Evolutionary conservation across 2,113 vertebrate genomes (phyloP).

Genomic region (Chloroceryle aenea): DNA sequence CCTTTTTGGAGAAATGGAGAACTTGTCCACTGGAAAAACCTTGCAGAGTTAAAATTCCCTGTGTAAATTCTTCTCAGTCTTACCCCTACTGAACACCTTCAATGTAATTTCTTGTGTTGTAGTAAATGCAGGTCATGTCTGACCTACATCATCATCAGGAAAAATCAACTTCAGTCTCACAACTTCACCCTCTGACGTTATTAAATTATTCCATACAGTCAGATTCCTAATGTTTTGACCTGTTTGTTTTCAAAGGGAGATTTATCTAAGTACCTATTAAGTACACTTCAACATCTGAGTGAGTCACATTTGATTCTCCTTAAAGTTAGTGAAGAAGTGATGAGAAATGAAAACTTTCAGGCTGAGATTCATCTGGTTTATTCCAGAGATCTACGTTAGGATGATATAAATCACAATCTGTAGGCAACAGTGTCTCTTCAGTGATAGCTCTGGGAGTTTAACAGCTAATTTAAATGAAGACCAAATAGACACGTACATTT

Average conservation of each 20-base stretch:
- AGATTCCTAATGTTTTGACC: not conserved
- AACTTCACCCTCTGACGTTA: not conserved
- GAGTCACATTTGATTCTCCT: not conserved
- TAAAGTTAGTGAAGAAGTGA: not conserved
- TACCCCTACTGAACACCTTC: not conserved
- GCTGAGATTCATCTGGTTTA: not conserved
- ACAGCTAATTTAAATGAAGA: not conserved
- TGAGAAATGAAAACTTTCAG: not conserved
- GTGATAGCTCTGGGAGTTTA: not conserved
- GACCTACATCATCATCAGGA: not conserved
- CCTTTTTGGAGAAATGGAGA: not conserved
- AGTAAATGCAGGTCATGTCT: not conserved
- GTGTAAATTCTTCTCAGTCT: not conserved
- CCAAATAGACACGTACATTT: not conserved
- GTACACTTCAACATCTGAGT: not conserved
- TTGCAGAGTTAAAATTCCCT: not conserved
- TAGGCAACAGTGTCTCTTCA: not conserved
- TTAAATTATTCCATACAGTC: not conserved
- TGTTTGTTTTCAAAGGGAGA: not conserved
- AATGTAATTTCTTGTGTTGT: not conserved
- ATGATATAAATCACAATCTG: not conserved
- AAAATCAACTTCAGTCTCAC: not conserved
- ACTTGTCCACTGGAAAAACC: not conserved
- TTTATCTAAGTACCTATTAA: not conserved
- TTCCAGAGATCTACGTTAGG: not conserved